Evolutionary conservation across 2,797 vertebrate genomes (phyloP), one percentile per base, ranked within the genome.

Genomic region (Eleutherodactylus coqui): DNA sequence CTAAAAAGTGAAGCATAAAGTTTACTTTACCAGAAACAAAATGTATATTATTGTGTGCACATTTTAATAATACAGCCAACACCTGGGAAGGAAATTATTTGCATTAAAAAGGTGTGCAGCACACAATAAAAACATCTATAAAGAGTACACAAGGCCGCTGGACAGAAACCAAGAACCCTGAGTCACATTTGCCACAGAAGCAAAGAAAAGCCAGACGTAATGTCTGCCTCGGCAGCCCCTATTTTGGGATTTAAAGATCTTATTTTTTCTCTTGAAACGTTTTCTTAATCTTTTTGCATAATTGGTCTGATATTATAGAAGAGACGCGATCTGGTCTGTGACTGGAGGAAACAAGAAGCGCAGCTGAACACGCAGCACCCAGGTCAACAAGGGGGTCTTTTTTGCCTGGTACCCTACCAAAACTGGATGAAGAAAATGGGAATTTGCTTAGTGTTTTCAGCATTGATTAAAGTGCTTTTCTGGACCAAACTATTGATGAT

Each of bases 181-280:
- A 95, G 93, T 95, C 94, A 95, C 92, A 93, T 91, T 93, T 94
- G 90, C 94, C 94, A 94, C 90, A 88, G 89, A 91, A 87, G 88
- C 89, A 91, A 91, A 88, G 89, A 91, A 89, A 89, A 91, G 92
- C 92, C 92, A 94, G 95, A 94, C 94, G 90, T 93, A 94, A 94
- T 92, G 94, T 94, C 93, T 94, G 92, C 92, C 93, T 94, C 93
- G 94, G 93, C 90, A 91, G 88, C 86, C 86, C 85, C 94, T 95
- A 94, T 94, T 95, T 94, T 92, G 89, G 92, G 92, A 92, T 91
- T 94, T 94, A 92, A 93, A 92, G 92, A 92, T 94, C 92, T 91
- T 91, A 89, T 92, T 94, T 94, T n/a, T 94, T 92, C 91, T 86
- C n/a, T 89, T 91, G 88, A 93, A 92, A 92, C 90, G 88, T 85